Evolutionary conservation across 2,888 invertebrate species (phyloP).

Genomic region (Lithophane semibrunnea): DNA sequence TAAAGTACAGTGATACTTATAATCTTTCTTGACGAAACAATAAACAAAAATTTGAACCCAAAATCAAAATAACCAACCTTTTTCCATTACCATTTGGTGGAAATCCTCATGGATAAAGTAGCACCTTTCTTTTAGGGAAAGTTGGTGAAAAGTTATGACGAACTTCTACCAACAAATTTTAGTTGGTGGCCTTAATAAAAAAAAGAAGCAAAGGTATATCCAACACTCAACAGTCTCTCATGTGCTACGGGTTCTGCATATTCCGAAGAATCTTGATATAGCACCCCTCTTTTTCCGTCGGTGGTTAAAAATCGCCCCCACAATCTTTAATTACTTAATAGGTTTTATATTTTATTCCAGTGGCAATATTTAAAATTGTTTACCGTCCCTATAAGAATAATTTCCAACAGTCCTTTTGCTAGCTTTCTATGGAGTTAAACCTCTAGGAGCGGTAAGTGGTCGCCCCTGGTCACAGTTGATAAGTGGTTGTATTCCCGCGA

Average conservation of each 20-base stretch:
- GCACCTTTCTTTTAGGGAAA: neutral
- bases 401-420: constrained; percentile 18
- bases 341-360: neutral
- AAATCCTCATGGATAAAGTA: neutral
- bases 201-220: neutral
- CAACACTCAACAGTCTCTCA: neutral
- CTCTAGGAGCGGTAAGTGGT: constrained; percentile 53
- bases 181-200: neutral
- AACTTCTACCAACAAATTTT: neutral
- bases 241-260: neutral
- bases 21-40: neutral
- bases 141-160: neutral
- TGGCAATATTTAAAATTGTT: neutral
- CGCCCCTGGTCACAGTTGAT: constrained; percentile 72
- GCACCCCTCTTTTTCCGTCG: too few species aligned
- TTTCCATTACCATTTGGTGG: neutral
- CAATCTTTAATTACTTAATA: neutral
- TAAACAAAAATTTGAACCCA: neutral
- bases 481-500: constrained; percentile 69
- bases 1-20: neutral
- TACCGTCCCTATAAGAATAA: neutral
- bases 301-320: neutral
- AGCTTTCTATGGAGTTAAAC: constrained; percentile 24
- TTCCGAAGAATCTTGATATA: neutral
- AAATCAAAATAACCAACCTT: neutral